Evolutionary conservation across 2,797 vertebrate species (phyloP), one percentile per base, ranked within the genome.

Genomic region (Macropus fuliginosus): DNA sequence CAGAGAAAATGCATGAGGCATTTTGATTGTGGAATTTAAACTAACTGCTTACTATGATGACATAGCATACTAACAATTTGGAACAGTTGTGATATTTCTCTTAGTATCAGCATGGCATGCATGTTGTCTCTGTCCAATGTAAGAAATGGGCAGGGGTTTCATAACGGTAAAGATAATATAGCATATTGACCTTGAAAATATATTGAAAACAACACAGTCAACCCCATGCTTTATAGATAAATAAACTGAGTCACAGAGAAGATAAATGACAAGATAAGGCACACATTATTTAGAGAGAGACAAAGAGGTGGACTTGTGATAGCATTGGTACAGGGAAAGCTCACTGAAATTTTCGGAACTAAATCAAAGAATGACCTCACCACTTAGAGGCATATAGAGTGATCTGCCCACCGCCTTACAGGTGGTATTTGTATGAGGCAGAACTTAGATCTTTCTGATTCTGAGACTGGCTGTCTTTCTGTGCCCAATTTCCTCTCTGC

Each of bases 1-100:
- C 1, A 74, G n/a, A 57, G 31, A 46, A 87, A 87, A 93, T 91
- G 62, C 74, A 5, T 5, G 54, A 91, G 34, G 28, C 24, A 62
- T n/a, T 34, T 62, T 92, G 29, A 56, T 91, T 92, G 92, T 91
- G 66, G 66, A 89, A 56, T 29, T 87, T 95, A 91, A 91, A 87
- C 89, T 29, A 2, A 54, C 27, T 81, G 52, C 9, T 92, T 46
- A 56, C 4, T 87, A 34, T 50, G 34, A 54, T 40, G 3, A 16
- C n/a, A 0, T 54, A 40, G 18, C 24, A 21, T 11, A 8, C 74
- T 50, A 87, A 50, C 74, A 87, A 46, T 87, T 87, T 24, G 40
- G 21, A 87, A 87, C 10, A 46, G 10, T 81, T 46, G 21, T 46
- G 21, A 46, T 16, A 74, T 74, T 74, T 81, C 21, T 81, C 4